Conservation (phyloP, 2,888 invertebrate species). For the Celastrina argiolus region DNA sequence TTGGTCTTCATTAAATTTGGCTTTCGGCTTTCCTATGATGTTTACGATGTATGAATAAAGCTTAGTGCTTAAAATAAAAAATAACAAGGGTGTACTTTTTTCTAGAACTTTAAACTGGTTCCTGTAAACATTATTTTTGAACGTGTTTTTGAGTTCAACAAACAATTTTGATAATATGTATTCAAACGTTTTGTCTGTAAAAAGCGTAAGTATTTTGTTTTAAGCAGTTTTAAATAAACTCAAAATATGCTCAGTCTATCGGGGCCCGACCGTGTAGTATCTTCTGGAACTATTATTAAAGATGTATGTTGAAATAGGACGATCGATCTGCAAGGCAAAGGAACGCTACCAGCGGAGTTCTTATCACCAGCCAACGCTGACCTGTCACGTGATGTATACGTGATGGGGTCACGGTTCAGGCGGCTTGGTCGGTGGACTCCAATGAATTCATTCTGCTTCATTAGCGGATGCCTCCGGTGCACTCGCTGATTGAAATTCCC, state of each 20-base stretch:
- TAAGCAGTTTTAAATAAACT: no score
- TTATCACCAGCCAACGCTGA: constrained; percentile 15
- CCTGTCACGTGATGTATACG: not conserved
- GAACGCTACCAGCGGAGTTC: constrained; percentile 23
- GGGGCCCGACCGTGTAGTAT: not conserved
- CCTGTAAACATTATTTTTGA: no score
- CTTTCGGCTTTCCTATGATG: not conserved
- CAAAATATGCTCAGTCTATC: not conserved
- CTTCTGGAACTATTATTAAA: constrained; percentile 21
- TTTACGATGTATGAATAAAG: not conserved
- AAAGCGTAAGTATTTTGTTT: no score
- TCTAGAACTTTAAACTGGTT: no score
- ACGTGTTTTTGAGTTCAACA: no score
- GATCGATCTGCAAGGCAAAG: constrained; percentile 27
- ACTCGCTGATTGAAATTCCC: constrained; percentile 33
- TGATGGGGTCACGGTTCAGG: not conserved
- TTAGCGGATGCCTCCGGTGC: constrained; percentile 37
- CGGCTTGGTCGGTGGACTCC: constrained; percentile 25
- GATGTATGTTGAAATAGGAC: constrained; percentile 27
- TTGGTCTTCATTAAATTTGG: not conserved
- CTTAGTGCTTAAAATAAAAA: not conserved
- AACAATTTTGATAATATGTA: no score
- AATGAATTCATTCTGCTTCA: constrained; percentile 38
- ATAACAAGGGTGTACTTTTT: no score
- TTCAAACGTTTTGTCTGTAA: no score